These are phyloP conservation scores for Anastrepha obliqua DNA, from an alignment of 1,140 invertebrate species.

Conservation along the genomic window DNA sequence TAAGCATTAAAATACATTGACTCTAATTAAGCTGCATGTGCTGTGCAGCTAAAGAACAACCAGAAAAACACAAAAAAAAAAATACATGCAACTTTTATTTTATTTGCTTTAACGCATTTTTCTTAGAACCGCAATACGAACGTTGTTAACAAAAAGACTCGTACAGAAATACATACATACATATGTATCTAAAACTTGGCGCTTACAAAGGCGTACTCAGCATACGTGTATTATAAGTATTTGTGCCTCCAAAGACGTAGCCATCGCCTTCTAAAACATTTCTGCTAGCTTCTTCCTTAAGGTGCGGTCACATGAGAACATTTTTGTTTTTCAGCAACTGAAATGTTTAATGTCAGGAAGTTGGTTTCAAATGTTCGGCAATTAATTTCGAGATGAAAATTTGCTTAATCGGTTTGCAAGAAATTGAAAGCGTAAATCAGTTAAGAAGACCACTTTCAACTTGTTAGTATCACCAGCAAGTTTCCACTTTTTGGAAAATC, in stretches of 20 bases:
- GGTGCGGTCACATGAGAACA: too few species aligned
- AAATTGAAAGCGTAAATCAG: too few species aligned
- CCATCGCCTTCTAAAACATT: conserved; percentile 22
- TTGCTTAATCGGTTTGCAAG: too few species aligned
- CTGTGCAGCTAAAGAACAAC: background rate
- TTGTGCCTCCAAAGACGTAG: background rate
- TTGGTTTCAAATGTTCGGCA: too few species aligned
- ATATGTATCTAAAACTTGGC: background rate
- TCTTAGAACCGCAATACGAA: background rate
- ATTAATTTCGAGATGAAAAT: too few species aligned
- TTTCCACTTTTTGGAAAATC: too few species aligned
- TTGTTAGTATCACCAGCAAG: too few species aligned
- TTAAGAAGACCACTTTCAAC: too few species aligned
- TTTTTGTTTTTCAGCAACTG: too few species aligned
- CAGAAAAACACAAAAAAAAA: conserved; percentile 15
- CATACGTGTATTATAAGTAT: background rate
- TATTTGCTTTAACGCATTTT: background rate
- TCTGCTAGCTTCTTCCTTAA: conserved; percentile 6
- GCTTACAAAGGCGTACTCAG: background rate
- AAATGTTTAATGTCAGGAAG: too few species aligned
- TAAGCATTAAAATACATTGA: conserved; percentile 8
- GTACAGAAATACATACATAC: background rate
- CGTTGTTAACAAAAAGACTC: background rate
- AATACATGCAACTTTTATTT: background rate
- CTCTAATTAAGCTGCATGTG: conserved; percentile 1